Evolutionary conservation across 1,140 invertebrate genomes (phyloP).

Genomic region (Vanessa atalanta): DNA sequence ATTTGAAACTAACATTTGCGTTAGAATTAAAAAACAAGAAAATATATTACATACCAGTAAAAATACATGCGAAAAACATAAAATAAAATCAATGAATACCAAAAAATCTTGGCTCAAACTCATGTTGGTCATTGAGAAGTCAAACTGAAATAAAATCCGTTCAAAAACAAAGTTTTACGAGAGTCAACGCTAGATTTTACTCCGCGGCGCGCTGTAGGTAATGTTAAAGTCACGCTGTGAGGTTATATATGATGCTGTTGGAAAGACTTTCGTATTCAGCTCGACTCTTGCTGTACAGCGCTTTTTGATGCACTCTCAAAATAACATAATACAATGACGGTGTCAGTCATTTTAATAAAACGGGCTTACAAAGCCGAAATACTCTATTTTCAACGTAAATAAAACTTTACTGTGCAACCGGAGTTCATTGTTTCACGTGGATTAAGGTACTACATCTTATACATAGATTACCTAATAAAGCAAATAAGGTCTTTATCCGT

Average conservation of each 20-base stretch:
- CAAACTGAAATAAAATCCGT: not conserved
- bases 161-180: conserved; percentile 5
- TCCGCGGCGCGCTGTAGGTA: not conserved
- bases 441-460: too few relatives aligned
- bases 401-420: too few relatives aligned
- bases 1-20: too few relatives aligned
- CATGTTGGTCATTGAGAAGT: not conserved
- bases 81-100: not conserved
- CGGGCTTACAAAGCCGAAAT: too few relatives aligned
- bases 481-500: too few relatives aligned
- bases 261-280: not conserved
- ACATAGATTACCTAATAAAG: too few relatives aligned
- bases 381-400: too few relatives aligned
- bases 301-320: not conserved
- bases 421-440: too few relatives aligned
- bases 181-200: not conserved
- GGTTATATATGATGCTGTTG: not conserved
- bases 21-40: too few relatives aligned
- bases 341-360: too few relatives aligned
- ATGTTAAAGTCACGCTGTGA: not conserved
- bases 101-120: not conserved
- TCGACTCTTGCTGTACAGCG: not conserved
- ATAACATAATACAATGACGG: not conserved
- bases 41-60: not conserved
- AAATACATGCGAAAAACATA: not conserved